phyloP scores from a whole-genome alignment of 2,888 invertebrate genomes.

The Drosophila parthenogenetica region DNA sequence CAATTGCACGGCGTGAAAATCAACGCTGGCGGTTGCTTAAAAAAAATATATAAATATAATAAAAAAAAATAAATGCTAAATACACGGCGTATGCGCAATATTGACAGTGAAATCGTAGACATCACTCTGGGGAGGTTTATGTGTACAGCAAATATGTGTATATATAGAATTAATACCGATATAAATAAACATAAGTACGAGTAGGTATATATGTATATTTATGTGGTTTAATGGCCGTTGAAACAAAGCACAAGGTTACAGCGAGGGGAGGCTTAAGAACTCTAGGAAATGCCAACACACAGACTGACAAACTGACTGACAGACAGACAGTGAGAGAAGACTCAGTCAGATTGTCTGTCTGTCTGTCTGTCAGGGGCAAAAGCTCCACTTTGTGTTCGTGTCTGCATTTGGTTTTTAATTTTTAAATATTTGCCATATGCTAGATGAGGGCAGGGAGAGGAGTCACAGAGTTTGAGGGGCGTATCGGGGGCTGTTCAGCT shows the following conservation, averaged over 20 bases:
- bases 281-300: constrained; percentile 66
- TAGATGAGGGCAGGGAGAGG: constrained; percentile 3
- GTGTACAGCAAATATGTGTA: constrained; percentile 47
- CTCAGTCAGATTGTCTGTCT: constrained; percentile 28
- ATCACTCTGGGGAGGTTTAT: constrained; percentile 36
- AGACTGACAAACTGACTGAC: constrained; percentile 9
- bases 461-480: background rate
- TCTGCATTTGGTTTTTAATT: constrained; percentile 70
- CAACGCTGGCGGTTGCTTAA: constrained; percentile 40
- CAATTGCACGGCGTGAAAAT: constrained; percentile 33
- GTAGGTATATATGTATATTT: constrained; percentile 14
- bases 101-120: constrained; percentile 79
- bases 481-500: constrained; percentile 19
- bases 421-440: constrained; percentile 66
- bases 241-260: constrained; percentile 77
- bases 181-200: constrained; percentile 4
- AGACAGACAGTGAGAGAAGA: constrained; percentile 17
- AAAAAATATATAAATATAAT: constrained; percentile 59
- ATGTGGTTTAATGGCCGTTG: constrained; percentile 74
- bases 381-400: constrained; percentile 59
- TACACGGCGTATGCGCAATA: constrained; percentile 71
- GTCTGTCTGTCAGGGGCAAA: constrained; percentile 54
- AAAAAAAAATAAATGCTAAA: constrained; percentile 21
- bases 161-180: constrained; percentile 28
- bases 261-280: constrained; percentile 59